Conservation (phyloP, 2,797 vertebrate genomes). For the Oreochromis mossambicus region DNA sequence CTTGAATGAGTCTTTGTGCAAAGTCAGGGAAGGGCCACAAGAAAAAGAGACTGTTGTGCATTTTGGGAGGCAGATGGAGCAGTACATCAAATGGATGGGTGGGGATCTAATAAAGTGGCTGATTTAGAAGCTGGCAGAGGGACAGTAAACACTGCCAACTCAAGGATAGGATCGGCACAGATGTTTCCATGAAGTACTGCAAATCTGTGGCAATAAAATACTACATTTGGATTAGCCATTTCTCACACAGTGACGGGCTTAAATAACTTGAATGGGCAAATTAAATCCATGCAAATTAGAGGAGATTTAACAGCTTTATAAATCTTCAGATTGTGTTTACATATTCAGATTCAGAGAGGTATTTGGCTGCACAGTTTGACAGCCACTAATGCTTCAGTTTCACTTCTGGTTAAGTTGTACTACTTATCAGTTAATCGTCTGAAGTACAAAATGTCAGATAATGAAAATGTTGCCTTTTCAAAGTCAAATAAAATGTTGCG, state of each 20-base stretch:
- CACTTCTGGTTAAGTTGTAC: not conserved
- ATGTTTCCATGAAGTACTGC: not conserved
- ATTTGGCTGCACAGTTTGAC: not conserved
- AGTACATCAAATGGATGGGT: slow-evolving; percentile 44
- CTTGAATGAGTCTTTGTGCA: slow-evolving; percentile 68
- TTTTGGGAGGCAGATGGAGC: slow-evolving; percentile 51
- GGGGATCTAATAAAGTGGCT: slow-evolving; percentile 50
- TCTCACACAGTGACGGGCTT: not conserved
- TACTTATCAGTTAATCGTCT: not conserved
- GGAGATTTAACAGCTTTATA: not conserved
- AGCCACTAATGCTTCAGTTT: not conserved
- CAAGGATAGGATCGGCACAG: slow-evolving; percentile 27
- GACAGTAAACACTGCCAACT: slow-evolving; percentile 29
- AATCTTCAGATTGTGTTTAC: not conserved
- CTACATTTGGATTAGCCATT: not conserved
- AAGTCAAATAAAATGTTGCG: not conserved
- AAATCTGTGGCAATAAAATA: not conserved
- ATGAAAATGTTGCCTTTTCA: not conserved
- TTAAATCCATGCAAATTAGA: not conserved
- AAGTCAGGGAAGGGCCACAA: slow-evolving; percentile 28
- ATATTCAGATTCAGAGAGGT: not conserved
- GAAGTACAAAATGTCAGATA: not conserved
- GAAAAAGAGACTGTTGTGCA: slow-evolving; percentile 49
- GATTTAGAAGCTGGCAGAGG: slow-evolving; percentile 50
- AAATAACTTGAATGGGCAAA: not conserved